A percentile compares a stretch with the other conserved stretches of the same genome.
Evolutionary conservation across 2,888 invertebrate genomes (phyloP).

Genomic region (Microdon myrmicae): DNA sequence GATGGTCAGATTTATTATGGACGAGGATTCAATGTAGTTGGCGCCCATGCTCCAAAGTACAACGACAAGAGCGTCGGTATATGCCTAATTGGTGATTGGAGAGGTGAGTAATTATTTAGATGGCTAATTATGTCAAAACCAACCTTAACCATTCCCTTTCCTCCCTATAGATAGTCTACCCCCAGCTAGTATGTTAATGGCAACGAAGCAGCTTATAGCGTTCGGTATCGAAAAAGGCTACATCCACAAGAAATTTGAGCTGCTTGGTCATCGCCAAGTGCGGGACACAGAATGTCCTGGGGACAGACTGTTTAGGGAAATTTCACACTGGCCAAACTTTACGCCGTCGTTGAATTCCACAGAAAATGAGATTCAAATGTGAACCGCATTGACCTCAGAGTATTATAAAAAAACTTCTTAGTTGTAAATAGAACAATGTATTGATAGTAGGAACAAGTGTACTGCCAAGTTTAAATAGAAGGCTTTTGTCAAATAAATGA

Average conservation of each 20-base stretch:
- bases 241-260: conserved; percentile 71
- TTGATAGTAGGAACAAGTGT: no score
- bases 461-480: no score
- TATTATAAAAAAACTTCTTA: no score
- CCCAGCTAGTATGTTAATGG: conserved; percentile 70
- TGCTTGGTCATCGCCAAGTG: conserved; percentile 75
- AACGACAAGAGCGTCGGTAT: conserved; percentile 77
- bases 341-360: conserved; percentile 59
- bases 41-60: conserved; percentile 78
- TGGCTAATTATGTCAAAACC: neutral
- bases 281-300: conserved; percentile 78
- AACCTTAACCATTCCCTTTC: no score
- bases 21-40: conserved; percentile 75
- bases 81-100: conserved; percentile 79
- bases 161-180: conserved; percentile 70
- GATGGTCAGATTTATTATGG: conserved; percentile 78
- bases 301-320: conserved; percentile 70
- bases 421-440: no score
- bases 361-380: conserved; percentile 37
- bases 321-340: conserved; percentile 73
- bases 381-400: no score
- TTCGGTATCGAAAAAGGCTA: conserved; percentile 73
- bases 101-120: conserved; percentile 68
- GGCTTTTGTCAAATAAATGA: no score
- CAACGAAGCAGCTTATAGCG: conserved; percentile 71